Base-by-base conservation (phyloP, 2,888 invertebrate species). In the Mythimna loreyi region DNA sequence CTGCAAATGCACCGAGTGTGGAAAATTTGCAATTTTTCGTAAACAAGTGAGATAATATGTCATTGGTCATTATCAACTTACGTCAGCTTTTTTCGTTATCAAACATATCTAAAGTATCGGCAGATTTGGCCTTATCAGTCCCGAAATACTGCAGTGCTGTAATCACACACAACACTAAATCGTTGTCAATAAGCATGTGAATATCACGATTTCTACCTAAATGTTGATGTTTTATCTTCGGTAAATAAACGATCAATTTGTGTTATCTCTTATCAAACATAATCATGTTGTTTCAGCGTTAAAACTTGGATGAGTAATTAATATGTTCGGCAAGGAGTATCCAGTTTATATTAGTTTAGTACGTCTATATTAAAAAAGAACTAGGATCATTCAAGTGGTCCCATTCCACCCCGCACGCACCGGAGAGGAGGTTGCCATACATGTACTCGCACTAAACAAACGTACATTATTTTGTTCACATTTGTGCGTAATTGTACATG, bases 21-120 rank as follows among this genome's bases (percentile, higher is more conserved):
- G 73, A 75, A 73, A 75, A 58, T 75, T 75, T 74, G 9, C 16
- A 53, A 21, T 5, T 57, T 74, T 61, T 75, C 5, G 25, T 58
- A 75, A 68, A 61, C 75, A 68, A 40, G 28, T 45, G 33, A 19
- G 67, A 61, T 72, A 49, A 43, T 60, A 57, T 68, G 33, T 47
- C 50, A 52, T 21, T 57, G 50, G 30, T 68, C 57, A 75, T 57
- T 53, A 74, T 74, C 57, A 36, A 9, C n/a, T 19, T 53, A 57
- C 75, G 47, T 73, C 56, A 61, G 16, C 7, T 21, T 25, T 36
- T 19, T 33, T 25, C 11, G 21, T 59, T 59, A 75, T 75, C 61
- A 62, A 13, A n/a, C 19, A 16, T 63, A 63, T 67, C 67, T 21
- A 49, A 58, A 23, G 43, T 58, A 68, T 74, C 69, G 47, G 40